Conservation (phyloP, 2,113 vertebrate species). For the zebrafish (Danio rerio) region DNA sequence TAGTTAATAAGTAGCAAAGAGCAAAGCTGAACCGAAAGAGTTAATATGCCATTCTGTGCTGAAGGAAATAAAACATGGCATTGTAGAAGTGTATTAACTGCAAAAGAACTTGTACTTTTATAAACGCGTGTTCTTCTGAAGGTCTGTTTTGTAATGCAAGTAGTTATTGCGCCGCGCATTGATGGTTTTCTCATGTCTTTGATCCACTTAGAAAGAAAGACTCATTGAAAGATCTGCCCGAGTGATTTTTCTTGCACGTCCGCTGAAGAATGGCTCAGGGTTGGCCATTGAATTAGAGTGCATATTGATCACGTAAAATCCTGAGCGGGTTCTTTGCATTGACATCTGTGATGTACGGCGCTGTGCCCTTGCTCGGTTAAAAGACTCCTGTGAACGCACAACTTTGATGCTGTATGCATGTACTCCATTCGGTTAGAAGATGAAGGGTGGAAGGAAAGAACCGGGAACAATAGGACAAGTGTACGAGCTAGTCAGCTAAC, state of each 20-base stretch:
- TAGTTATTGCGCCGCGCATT: slow-evolving; percentile 14
- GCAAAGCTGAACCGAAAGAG: not conserved
- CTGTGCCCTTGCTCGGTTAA: slow-evolving; percentile 3
- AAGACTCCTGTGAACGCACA: slow-evolving; percentile 9
- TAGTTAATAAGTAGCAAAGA: slow-evolving; percentile 39
- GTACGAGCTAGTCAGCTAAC: slow-evolving; percentile 8
- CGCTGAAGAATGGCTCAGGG: slow-evolving; percentile 35
- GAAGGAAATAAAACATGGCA: not conserved
- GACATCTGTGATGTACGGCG: not conserved
- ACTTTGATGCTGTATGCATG: slow-evolving; percentile 7
- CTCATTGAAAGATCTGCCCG: slow-evolving; percentile 25
- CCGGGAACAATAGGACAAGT: not conserved
- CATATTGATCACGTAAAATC: not conserved
- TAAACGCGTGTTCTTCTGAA: slow-evolving; percentile 51
- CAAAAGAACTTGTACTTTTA: not conserved
- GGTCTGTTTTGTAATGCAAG: slow-evolving; percentile 57
- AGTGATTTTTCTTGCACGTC: slow-evolving; percentile 38
- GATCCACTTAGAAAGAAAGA: slow-evolving; percentile 27
- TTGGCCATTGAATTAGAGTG: slow-evolving; percentile 40
- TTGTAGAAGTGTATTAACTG: not conserved
- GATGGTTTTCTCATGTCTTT: slow-evolving; percentile 36
- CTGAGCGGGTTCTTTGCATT: slow-evolving; percentile 1
- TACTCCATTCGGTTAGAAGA: not conserved
- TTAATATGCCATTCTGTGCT: not conserved
- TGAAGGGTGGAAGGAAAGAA: slow-evolving; percentile 20